Evolutionary conservation across 2,888 invertebrate species (phyloP).

Genomic region (Agrochola circellaris): DNA sequence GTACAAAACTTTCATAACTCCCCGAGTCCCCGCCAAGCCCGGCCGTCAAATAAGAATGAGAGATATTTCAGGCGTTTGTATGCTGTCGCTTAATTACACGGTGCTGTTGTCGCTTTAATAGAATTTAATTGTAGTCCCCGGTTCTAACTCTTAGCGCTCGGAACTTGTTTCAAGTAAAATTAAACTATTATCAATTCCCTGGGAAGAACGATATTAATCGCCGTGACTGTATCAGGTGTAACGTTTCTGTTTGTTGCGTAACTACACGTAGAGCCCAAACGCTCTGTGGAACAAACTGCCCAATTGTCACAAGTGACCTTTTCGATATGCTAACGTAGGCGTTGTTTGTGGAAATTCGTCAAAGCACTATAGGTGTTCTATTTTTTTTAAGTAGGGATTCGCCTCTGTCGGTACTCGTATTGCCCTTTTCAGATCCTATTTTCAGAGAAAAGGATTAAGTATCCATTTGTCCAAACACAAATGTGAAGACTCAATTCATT

Average conservation of each 20-base stretch:
- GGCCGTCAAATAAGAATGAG: constrained; percentile 84
- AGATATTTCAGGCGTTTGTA: constrained; percentile 85
- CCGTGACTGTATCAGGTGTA: constrained; percentile 27
- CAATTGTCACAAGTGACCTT: constrained; percentile 27
- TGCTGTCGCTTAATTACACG: constrained; percentile 85
- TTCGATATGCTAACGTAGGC: constrained; percentile 9
- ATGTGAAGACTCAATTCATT: constrained; percentile 9
- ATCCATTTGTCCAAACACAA: background rate
- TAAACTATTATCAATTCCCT: constrained; percentile 51
- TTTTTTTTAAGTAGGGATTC: background rate
- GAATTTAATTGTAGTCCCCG: constrained; percentile 85
- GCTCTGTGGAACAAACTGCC: constrained; percentile 12
- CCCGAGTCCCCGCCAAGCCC: constrained; percentile 53
- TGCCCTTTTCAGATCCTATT: constrained; percentile 1
- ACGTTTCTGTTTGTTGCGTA: constrained; percentile 16
- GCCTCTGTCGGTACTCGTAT: background rate
- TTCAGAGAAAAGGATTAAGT: constrained; percentile 18
- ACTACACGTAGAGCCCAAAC: constrained; percentile 8
- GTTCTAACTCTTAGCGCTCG: constrained; percentile 69
- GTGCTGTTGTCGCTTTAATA: constrained; percentile 85
- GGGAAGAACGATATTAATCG: constrained; percentile 31
- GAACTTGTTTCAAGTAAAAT: constrained; percentile 72
- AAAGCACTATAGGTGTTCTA: constrained; percentile 7
- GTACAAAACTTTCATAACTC: constrained; percentile 86
- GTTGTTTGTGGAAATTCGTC: constrained; percentile 19